These are phyloP conservation scores for Scaptodrosophila latifasciaeformis DNA, from an alignment of 2,888 invertebrate genomes.

Conservation along the genomic window DNA sequence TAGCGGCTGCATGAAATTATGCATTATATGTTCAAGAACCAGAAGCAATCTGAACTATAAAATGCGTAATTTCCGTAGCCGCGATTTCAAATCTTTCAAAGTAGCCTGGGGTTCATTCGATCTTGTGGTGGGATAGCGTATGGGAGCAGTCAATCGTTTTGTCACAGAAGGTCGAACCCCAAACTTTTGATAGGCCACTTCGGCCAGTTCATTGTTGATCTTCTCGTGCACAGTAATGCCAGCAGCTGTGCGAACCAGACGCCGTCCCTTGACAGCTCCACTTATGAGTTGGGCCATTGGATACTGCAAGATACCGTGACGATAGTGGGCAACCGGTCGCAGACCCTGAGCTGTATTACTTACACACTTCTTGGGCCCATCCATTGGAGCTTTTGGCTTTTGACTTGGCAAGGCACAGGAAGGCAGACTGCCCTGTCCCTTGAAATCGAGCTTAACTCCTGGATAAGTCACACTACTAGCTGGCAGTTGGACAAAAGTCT, in stretches of 20 bases:
- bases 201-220: not conserved
- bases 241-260: constrained; percentile 50
- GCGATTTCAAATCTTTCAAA: constrained; percentile 19
- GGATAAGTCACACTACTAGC: too few species aligned
- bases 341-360: not conserved
- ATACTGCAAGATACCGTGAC: constrained; percentile 29
- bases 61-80: constrained; percentile 37
- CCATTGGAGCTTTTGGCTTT: too few species aligned
- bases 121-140: too few species aligned
- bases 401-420: too few species aligned
- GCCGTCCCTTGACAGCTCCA: constrained; percentile 22
- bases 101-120: too few species aligned
- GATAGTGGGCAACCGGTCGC: constrained; percentile 38
- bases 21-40: constrained; percentile 32
- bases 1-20: constrained; percentile 25
- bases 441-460: too few species aligned
- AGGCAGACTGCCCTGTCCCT: too few species aligned
- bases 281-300: constrained; percentile 20
- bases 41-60: constrained; percentile 18
- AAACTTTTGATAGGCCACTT: not conserved
- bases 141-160: not conserved
- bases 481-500: too few species aligned
- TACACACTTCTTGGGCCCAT: too few species aligned
- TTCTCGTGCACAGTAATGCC: constrained; percentile 44
- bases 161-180: not conserved